Conservation (phyloP, 2,113 vertebrate species). For the Serinus canaria region DNA sequence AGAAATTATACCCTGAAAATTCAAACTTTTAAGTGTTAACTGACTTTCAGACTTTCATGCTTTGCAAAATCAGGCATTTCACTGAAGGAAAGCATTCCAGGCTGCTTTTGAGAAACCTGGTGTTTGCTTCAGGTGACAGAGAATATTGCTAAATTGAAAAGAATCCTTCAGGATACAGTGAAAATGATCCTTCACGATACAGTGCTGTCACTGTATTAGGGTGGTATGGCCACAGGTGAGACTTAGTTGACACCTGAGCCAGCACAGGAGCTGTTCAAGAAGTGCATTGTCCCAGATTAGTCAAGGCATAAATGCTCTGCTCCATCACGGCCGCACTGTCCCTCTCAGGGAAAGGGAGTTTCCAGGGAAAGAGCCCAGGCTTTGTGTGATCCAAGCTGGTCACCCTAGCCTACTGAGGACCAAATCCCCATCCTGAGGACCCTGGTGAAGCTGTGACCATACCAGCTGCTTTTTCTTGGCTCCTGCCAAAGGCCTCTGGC, state of each 20-base stretch:
- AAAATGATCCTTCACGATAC: background rate
- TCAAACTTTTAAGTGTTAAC: background rate
- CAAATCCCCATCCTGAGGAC: background rate
- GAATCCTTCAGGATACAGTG: background rate
- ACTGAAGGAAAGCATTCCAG: background rate
- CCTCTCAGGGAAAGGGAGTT: background rate
- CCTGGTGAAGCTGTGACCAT: background rate
- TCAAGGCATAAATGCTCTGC: background rate
- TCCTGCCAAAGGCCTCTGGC: background rate
- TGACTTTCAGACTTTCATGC: background rate
- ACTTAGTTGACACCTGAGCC: background rate
- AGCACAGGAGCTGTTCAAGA: background rate
- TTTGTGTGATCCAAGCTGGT: background rate
- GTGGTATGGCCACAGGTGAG: background rate
- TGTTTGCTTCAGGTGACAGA: background rate
- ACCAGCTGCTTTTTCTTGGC: background rate
- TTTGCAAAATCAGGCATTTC: background rate
- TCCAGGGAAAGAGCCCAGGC: background rate
- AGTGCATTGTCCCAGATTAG: background rate
- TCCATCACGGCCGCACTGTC: background rate
- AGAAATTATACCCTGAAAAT: background rate
- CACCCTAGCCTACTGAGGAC: background rate
- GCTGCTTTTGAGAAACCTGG: background rate
- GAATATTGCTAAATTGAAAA: background rate
- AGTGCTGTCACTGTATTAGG: background rate